These are phyloP conservation scores for Pterophyllum scalare DNA, from an alignment of 2,113 vertebrate species.

Conservation along the genomic window DNA sequence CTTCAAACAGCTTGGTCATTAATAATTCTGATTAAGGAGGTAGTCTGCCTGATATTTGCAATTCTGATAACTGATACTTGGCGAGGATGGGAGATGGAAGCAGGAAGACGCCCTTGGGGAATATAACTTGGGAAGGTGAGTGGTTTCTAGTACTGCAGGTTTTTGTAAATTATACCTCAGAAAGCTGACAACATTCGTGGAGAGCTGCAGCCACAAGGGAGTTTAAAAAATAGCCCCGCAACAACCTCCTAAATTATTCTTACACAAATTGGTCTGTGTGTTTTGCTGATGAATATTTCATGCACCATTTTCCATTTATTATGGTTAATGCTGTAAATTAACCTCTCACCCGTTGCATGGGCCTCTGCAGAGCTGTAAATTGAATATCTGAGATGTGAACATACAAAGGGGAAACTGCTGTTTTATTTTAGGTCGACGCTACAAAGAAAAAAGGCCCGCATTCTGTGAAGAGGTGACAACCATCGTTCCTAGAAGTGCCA, in stretches of 20 bases:
- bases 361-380: too few relatives aligned
- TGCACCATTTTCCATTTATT: slow-evolving; percentile 14
- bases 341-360: slow-evolving; percentile 16
- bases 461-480: slow-evolving; percentile 55
- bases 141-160: neutral
- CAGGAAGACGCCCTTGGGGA: neutral
- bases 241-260: slow-evolving; percentile 49
- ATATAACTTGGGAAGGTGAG: slow-evolving; percentile 9
- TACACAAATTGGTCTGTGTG: slow-evolving; percentile 50
- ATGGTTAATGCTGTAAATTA: neutral
- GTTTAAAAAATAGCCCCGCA: slow-evolving; percentile 8
- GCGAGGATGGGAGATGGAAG: slow-evolving; percentile 17
- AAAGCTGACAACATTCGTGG: slow-evolving; percentile 51
- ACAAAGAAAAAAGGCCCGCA: slow-evolving; percentile 30
- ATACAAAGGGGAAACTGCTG: slow-evolving; percentile 50
- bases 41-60: slow-evolving; percentile 58
- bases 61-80: slow-evolving; percentile 57
- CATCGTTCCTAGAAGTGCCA: slow-evolving; percentile 66
- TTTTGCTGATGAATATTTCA: slow-evolving; percentile 54
- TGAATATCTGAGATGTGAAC: neutral
- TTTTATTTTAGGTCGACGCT: slow-evolving; percentile 47
- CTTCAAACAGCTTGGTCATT: slow-evolving; percentile 63
- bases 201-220: slow-evolving; percentile 26
- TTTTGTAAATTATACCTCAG: slow-evolving; percentile 50
- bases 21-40: slow-evolving; percentile 68